These are phyloP conservation scores for Pristionchus mayeri DNA, from an alignment of 2,888 invertebrate species.

Conservation along the genomic window DNA sequence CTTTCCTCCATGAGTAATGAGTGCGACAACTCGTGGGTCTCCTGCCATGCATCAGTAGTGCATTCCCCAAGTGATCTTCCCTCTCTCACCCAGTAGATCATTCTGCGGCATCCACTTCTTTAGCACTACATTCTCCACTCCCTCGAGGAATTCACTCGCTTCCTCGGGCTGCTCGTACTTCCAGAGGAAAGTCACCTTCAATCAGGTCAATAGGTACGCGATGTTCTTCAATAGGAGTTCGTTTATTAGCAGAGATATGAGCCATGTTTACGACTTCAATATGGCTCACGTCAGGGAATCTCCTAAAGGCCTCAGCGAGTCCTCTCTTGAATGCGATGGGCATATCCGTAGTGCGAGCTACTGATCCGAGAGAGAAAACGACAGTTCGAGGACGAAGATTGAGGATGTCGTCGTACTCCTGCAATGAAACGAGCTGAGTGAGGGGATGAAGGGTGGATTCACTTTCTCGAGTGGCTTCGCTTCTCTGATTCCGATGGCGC, in stretches of 20 bases:
- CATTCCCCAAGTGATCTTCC: no score
- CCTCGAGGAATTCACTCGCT: neutral
- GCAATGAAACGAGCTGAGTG: neutral
- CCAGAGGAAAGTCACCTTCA: conserved; percentile 33
- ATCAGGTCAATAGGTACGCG: neutral
- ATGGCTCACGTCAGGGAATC: neutral
- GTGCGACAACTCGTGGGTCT: neutral
- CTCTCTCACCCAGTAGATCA: conserved; percentile 1
- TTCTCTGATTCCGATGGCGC: conserved; percentile 41
- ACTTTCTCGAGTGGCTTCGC: conserved; percentile 6
- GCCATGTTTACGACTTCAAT: no score
- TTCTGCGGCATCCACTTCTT: conserved; percentile 37
- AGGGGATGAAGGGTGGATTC: neutral
- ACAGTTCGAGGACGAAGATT: conserved; percentile 32
- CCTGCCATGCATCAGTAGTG: neutral
- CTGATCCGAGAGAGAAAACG: conserved; percentile 30
- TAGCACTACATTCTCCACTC: neutral
- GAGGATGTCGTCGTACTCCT: conserved; percentile 30
- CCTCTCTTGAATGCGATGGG: neutral
- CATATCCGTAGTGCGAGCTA: neutral
- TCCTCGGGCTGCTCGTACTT: conserved; percentile 39
- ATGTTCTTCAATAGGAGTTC: neutral
- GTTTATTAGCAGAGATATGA: no score
- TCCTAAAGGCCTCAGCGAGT: neutral
- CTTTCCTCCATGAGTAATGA: conserved; percentile 47